Evolutionary conservation across 2,113 vertebrate species (phyloP).

Genomic region (Microcebus ravelobensis): DNA sequence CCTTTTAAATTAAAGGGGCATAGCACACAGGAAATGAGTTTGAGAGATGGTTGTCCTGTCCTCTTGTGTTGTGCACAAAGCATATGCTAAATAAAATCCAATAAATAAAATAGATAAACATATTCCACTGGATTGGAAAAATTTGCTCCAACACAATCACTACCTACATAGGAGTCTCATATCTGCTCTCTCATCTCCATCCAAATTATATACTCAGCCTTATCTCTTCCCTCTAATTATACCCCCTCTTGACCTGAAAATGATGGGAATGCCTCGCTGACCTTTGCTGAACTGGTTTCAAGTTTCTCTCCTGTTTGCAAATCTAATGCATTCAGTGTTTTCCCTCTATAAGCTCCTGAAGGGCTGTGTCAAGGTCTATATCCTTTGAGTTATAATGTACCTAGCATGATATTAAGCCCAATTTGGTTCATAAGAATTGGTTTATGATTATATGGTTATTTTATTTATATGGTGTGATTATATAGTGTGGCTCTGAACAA

Average conservation of each 20-base stretch:
- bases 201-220: conserved; percentile 73
- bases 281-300: conserved; percentile 76
- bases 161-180: conserved; percentile 41
- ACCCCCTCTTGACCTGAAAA: conserved; percentile 75
- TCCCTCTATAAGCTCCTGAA: conserved; percentile 39
- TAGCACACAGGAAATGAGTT: neutral
- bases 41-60: neutral
- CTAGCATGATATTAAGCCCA: conserved; percentile 63
- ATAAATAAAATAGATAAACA: conserved; percentile 43
- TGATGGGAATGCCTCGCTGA: conserved; percentile 69
- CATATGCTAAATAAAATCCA: conserved; percentile 34
- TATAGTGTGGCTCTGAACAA: conserved; percentile 66
- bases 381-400: conserved; percentile 60
- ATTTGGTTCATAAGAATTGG: conserved; percentile 71
- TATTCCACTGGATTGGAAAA: conserved; percentile 32
- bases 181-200: conserved; percentile 74
- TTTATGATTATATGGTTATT: conserved; percentile 73
- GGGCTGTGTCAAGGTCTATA: conserved; percentile 61
- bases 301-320: conserved; percentile 68
- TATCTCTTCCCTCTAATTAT: conserved; percentile 78
- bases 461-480: conserved; percentile 75
- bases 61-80: neutral
- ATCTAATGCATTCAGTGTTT: conserved; percentile 44
- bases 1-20: neutral
- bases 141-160: conserved; percentile 53